phyloP scores from a whole-genome alignment of 1,140 invertebrate genomes.

The Asobara japonica region DNA sequence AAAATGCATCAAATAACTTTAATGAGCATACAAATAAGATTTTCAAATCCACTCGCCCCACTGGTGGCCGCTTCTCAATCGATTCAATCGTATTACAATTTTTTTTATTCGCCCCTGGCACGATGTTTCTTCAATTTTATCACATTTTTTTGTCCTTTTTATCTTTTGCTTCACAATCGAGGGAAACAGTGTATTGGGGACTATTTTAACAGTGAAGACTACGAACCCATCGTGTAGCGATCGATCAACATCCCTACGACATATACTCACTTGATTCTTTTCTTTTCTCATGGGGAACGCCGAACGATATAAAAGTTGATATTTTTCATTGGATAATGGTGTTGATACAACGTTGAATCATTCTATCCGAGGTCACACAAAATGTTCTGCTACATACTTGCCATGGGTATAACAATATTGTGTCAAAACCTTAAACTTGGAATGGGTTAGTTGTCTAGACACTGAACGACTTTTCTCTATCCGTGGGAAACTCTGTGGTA shows the following conservation, averaged over 20 bases:
- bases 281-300: background rate
- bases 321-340: background rate
- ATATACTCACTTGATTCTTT: slow-evolving; percentile 1
- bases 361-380: background rate
- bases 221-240: background rate
- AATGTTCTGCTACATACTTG: background rate
- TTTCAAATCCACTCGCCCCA: background rate
- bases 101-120: background rate
- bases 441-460: slow-evolving; percentile 8
- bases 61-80: background rate
- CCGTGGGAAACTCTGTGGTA: background rate
- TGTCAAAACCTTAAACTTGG: slow-evolving; percentile 3
- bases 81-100: slow-evolving; percentile 5
- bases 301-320: slow-evolving; percentile 6
- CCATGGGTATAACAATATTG: slow-evolving; percentile 5
- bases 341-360: background rate
- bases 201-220: background rate
- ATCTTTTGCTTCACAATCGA: background rate
- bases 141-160: background rate
- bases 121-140: background rate
- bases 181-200: background rate
- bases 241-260: background rate
- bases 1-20: slow-evolving; percentile 1
- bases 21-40: slow-evolving; percentile 8
- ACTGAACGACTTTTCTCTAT: background rate